Evolutionary conservation across 2,113 vertebrate genomes (phyloP).

Genomic region (Phylloscopus trochiloides): DNA sequence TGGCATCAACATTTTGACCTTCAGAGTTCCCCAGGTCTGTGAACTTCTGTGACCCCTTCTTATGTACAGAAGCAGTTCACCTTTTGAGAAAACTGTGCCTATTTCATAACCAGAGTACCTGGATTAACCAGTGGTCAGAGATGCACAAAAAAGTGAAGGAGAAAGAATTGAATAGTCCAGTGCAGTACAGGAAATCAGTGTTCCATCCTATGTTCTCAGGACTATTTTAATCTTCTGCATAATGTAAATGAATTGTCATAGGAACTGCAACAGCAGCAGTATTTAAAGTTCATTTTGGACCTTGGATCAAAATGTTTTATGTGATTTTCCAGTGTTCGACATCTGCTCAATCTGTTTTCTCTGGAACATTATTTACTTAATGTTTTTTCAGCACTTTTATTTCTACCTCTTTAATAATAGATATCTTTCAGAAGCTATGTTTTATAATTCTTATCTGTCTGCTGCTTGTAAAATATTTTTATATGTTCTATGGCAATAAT

Average conservation of each 20-base stretch:
- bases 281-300: not conserved
- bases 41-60: not conserved
- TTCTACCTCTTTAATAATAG: conserved; percentile 39
- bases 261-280: not conserved
- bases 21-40: not conserved
- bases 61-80: not conserved
- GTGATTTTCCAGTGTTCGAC: not conserved
- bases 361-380: conserved; percentile 28
- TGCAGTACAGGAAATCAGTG: not conserved
- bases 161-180: not conserved
- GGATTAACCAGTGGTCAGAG: not conserved
- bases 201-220: not conserved
- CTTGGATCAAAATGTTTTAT: not conserved
- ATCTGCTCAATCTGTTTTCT: not conserved
- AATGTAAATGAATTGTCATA: not conserved
- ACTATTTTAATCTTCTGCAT: not conserved
- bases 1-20: not conserved
- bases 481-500: not conserved
- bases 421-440: conserved; percentile 2
- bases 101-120: not conserved
- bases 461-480: not conserved
- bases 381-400: conserved; percentile 20
- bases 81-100: not conserved
- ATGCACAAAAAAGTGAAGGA: not conserved
- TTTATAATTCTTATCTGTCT: conserved; percentile 8